Evolutionary conservation across 1,140 invertebrate genomes (phyloP).

Genomic region (Panagrolaimus sp.): DNA sequence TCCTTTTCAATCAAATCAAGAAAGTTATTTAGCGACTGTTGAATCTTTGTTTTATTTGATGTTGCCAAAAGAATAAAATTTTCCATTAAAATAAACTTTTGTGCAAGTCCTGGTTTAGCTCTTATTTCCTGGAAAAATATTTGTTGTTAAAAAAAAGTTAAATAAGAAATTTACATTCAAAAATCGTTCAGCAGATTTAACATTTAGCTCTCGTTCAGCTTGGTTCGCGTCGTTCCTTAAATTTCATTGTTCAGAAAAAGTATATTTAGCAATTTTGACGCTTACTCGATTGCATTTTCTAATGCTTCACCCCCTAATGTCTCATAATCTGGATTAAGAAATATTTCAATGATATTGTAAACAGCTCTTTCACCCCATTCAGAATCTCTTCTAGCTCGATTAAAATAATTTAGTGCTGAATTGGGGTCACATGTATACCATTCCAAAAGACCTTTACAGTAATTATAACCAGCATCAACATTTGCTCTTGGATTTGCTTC

Average conservation of each 20-base stretch:
- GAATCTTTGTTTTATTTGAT: conserved; percentile 76
- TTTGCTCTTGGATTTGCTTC: conserved; percentile 61
- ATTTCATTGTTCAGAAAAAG: conserved; percentile 17
- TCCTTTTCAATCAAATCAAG: conserved; percentile 71
- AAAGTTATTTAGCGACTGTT: conserved; percentile 75
- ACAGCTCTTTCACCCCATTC: conserved; percentile 78
- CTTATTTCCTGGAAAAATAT: conserved; percentile 66
- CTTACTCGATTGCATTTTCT: conserved; percentile 59
- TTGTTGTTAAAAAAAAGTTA: conserved; percentile 22
- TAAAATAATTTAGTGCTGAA: conserved; percentile 77
- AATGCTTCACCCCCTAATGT: conserved; percentile 65
- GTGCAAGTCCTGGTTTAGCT: conserved; percentile 66
- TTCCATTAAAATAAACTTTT: conserved; percentile 66
- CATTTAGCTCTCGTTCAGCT: conserved; percentile 42
- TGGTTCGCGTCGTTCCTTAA: background rate
- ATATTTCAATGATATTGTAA: conserved; percentile 88
- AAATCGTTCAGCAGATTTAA: conserved; percentile 62
- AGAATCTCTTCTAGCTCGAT: conserved; percentile 73
- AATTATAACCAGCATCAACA: conserved; percentile 65
- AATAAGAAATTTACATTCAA: conserved; percentile 62
- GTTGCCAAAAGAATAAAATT: conserved; percentile 78
- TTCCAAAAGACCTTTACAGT: conserved; percentile 71
- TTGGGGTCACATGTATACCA: conserved; percentile 81
- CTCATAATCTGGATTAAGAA: conserved; percentile 73
- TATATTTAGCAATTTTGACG: background rate